Evolutionary conservation across 1,140 invertebrate species (phyloP), one percentile per base, ranked within the genome.

Genomic region (Paramacrobiotus metropolitanus): DNA sequence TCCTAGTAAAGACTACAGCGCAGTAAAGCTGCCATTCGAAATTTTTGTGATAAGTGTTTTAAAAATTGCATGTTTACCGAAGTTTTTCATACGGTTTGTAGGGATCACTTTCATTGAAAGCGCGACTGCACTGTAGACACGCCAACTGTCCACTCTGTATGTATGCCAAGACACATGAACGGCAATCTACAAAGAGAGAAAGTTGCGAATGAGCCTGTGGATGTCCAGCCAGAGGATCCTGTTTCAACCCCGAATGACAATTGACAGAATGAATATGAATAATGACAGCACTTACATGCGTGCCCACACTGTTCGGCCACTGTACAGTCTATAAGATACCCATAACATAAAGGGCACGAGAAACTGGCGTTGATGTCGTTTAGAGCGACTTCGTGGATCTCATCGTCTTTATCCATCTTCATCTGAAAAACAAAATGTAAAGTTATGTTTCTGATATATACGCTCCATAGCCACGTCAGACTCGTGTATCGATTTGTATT

Each of bases 171-270:
- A 55, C 28, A 28, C 48, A 55, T 4, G 48, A 55, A 15, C 48
- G 48, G 48, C 48, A 55, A 24, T 55, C 48, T 55, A 24, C 28
- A n/a, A n/a, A n/a, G n/a, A n/a, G n/a, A n/a, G n/a, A n/a, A n/a
- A n/a, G n/a, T n/a, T n/a, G n/a, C n/a, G n/a, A n/a, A n/a, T n/a
- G n/a, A n/a, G n/a, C n/a, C n/a, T n/a, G n/a, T n/a, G n/a, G n/a
- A n/a, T n/a, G n/a, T n/a, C n/a, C n/a, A n/a, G n/a, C n/a, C n/a
- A n/a, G n/a, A n/a, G n/a, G n/a, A n/a, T n/a, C n/a, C n/a, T n/a
- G n/a, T n/a, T n/a, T n/a, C n/a, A n/a, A n/a, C n/a, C n/a, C 9
- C 4, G 24, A 55, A 20, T 9, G 15, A 28, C 15, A 40, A 9
- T 9, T 9, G 9, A 40, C 34, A 40, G 34, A 9, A 9, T 9